Evolutionary conservation across 2,888 invertebrate genomes (phyloP), one percentile per base, ranked within the genome.

Genomic region (Holacanthella duospinosa): DNA sequence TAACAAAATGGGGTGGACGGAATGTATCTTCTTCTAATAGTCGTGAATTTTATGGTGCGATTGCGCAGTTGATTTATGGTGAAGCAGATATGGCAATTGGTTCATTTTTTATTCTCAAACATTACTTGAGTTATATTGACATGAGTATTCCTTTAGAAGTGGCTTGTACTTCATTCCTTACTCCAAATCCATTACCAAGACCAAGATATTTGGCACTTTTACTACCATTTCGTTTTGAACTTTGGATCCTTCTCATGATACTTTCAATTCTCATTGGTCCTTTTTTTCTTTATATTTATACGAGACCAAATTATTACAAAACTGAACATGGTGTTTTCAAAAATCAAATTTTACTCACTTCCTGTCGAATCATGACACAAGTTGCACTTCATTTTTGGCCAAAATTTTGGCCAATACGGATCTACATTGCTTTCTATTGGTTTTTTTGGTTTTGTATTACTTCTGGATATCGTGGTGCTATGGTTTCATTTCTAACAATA

Each of bases 381-480:
- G 73, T 73, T 27, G 68, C 71, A 1, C 58, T 72, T 6, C 64
- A 68, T 61, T 44, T 71, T 4, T 73, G 73, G 73, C 73, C 73
- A 16, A 70, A 65, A 54, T 69, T 63, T 59, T 90, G 90, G 89
- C 86, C 90, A 0, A 79, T 91, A 53, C 80, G 90, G 43, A 79
- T 90, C 29, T 79, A 91, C 19, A 89, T 89, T 1, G 90, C 91
- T 0, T 90, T 89, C 86, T 91, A 89, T 78, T 91, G 89, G 89
- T 76, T 90, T 1, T 92, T 89, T 75, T 88, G 88, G 74, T 84
- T 89, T 66, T 79, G 90, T 2, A 81, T 90, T 3, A 86, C 87
- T 0, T 88, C 89, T 0, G 83, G 87, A 0, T 92, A 92, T 75
- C 79, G 86, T 74, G 90, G 70, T 29, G 72, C 70, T 2, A 70